Base-by-base conservation (phyloP, 2,888 invertebrate genomes). In the Allacma fusca region DNA sequence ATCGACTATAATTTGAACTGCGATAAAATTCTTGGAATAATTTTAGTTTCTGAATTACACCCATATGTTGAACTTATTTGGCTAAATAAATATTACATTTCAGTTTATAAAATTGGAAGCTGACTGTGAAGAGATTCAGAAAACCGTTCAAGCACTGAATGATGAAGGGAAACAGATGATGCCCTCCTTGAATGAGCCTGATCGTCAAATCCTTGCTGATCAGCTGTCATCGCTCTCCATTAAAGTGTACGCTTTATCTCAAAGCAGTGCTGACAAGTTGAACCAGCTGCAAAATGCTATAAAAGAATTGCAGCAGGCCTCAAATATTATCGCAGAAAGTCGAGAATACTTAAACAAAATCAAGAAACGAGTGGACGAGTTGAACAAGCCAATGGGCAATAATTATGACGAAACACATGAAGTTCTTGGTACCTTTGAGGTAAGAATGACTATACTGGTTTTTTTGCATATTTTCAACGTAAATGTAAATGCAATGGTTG, bases 321-420 rank as follows among this genome's bases (percentile, higher is more conserved):
- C 94, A 81, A 91, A 91, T 65, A 91, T 92, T 85, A 90, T 96
- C 24, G 91, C 93, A 34, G 94, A 94, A 85, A 93, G 93, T 78
- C 89, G 92, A 57, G 91, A 92, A 85, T 94, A 94, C 87, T 90
- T 95, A 85, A 91, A 91, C 75, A 91, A 91, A 83, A 91, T 96
- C n/a, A 94, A 96, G 86, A 91, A 91, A 78, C 93, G 95, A 85
- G 87, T 97, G 21, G 92, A 94, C 82, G 92, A 93, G 78, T 87
- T 96, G 1, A 94, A 93, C 85, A 93, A 92, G 86, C 96, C 96
- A 0, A 91, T 96, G 50, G 96, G 97, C 16, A 92, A 92, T 75
- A 92, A 92, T 85, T 92, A 94, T 0, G 94, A 96, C 85, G 97
- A 97, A 86, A 96, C 96, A 0, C 93, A 95, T 86, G 91, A 92